Evolutionary conservation across 2,888 invertebrate genomes (phyloP).

Genomic region (Drosophila atroscutellata): DNA sequence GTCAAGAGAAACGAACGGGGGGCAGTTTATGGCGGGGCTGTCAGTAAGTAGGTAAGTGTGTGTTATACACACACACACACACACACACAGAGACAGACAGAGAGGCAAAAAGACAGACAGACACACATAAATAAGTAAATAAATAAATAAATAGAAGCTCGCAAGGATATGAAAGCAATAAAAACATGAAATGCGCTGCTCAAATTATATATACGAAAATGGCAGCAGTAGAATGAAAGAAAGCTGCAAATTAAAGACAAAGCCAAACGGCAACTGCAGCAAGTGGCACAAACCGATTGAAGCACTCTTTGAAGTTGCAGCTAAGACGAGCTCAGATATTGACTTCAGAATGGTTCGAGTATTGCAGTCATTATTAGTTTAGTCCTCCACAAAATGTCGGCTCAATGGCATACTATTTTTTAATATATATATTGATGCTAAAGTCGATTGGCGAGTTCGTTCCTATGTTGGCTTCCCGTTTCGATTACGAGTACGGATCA

Average conservation of each 20-base stretch:
- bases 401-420: no score
- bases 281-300: slow-evolving; percentile 22
- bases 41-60: slow-evolving; percentile 72
- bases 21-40: slow-evolving; percentile 7
- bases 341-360: neutral
- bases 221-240: slow-evolving; percentile 19
- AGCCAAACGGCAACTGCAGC: slow-evolving; percentile 43
- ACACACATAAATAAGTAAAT: slow-evolving; percentile 64
- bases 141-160: slow-evolving; percentile 54
- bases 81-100: slow-evolving; percentile 4
- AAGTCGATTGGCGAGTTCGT: neutral
- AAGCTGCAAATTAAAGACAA: slow-evolving; percentile 58
- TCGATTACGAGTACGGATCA: neutral
- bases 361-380: neutral
- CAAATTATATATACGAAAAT: slow-evolving; percentile 56
- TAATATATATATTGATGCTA: no score
- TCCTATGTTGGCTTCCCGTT: neutral
- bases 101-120: slow-evolving; percentile 24
- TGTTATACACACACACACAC: slow-evolving; percentile 48
- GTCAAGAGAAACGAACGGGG: slow-evolving; percentile 18
- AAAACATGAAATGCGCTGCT: slow-evolving; percentile 63
- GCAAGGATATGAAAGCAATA: slow-evolving; percentile 63
- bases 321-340: neutral
- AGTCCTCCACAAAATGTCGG: neutral
- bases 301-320: neutral